Evolutionary conservation across 2,113 vertebrate genomes (phyloP).

Genomic region (Xenus cinereus): DNA sequence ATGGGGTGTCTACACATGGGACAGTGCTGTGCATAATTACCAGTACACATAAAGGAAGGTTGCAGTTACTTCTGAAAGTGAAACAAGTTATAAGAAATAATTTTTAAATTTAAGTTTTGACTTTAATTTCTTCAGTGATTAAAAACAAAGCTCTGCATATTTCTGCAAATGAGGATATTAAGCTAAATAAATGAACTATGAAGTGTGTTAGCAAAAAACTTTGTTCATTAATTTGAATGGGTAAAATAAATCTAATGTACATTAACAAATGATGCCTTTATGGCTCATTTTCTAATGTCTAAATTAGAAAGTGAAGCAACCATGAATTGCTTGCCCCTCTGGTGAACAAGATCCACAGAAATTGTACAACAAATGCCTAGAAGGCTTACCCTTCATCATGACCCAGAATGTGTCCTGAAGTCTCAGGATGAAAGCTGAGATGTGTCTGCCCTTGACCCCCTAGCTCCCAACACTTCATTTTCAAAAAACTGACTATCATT

Average conservation of each 20-base stretch:
- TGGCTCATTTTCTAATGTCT: constrained; percentile 31
- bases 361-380: background rate
- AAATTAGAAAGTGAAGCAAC: constrained; percentile 9
- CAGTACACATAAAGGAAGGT: background rate
- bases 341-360: background rate
- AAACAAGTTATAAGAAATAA: constrained; percentile 23
- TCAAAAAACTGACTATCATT: constrained; percentile 47
- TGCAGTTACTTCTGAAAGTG: background rate
- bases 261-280: constrained; percentile 31
- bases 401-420: background rate
- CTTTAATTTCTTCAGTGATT: constrained; percentile 57
- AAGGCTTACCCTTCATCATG: background rate
- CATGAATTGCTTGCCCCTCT: background rate
- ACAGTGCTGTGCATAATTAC: background rate
- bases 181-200: constrained; percentile 59
- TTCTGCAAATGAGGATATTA: constrained; percentile 55
- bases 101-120: constrained; percentile 63
- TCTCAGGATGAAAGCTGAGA: constrained; percentile 36
- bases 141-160: constrained; percentile 42
- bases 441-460: constrained; percentile 44
- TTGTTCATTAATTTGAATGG: constrained; percentile 7
- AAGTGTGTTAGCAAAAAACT: background rate
- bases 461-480: background rate
- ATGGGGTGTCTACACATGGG: background rate
- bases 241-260: constrained; percentile 37